These are phyloP conservation scores for Ariopsis seemanni DNA, from an alignment of 2,113 vertebrate genomes.

Conservation along the genomic window DNA sequence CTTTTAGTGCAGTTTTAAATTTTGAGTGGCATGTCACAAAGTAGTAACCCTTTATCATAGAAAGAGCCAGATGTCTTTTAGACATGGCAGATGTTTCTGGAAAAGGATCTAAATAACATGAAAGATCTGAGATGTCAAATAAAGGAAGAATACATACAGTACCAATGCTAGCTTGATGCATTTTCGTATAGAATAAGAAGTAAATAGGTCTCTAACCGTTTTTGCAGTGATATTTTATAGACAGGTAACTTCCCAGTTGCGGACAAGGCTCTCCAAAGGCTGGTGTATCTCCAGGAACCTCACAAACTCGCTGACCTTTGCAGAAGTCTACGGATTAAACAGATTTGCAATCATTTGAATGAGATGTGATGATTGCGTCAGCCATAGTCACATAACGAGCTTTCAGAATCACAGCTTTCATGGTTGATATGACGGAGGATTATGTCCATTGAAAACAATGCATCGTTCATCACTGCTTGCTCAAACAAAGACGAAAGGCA, in stretches of 20 bases:
- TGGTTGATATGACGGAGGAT: neutral
- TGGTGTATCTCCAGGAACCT: conserved; percentile 73
- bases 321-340: conserved; percentile 74
- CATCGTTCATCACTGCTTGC: neutral
- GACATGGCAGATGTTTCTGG: neutral
- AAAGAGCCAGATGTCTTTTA: neutral
- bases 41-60: no score
- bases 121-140: neutral
- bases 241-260: conserved; percentile 81
- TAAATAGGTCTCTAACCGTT: conserved; percentile 75
- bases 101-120: neutral
- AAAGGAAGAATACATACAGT: neutral
- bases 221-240: conserved; percentile 83
- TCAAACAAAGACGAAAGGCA: conserved; percentile 11
- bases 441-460: neutral
- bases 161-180: neutral
- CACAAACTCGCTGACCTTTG: conserved; percentile 83
- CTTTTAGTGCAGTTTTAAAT: no score
- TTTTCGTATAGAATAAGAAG: conserved; percentile 6
- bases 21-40: no score
- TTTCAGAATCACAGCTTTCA: neutral
- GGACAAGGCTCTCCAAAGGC: conserved; percentile 85
- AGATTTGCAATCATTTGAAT: neutral
- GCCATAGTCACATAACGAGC: neutral
- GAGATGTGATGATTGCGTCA: neutral